Evolutionary conservation across 2,113 vertebrate genomes (phyloP).

Genomic region (Siniperca chuatsi): DNA sequence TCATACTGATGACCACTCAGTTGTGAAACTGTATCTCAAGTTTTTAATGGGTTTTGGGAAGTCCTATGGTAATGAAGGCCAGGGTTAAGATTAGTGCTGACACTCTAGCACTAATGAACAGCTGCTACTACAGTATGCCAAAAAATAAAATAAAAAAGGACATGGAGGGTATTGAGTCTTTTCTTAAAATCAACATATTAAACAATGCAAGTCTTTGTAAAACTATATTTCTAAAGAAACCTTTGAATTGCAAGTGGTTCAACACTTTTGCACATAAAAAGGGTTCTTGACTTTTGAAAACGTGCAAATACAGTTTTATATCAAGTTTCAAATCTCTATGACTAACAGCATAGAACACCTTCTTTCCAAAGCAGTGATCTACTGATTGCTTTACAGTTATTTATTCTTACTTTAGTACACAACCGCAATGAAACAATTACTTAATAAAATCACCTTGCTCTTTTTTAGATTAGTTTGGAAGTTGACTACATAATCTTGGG

Average conservation of each 20-base stretch:
- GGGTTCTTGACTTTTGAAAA: background rate
- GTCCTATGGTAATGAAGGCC: conserved; percentile 20
- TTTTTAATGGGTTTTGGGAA: conserved; percentile 43
- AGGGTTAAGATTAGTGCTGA: conserved; percentile 27
- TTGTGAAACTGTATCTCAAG: conserved; percentile 22
- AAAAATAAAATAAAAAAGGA: background rate
- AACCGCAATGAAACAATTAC: background rate
- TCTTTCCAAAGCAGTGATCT: background rate
- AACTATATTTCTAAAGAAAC: background rate
- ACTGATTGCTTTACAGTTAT: too few species aligned
- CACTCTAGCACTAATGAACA: conserved; percentile 42
- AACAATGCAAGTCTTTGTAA: background rate
- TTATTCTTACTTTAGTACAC: background rate
- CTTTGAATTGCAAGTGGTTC: background rate
- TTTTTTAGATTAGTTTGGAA: background rate
- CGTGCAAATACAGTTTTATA: background rate
- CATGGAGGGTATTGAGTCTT: background rate
- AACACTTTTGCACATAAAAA: background rate
- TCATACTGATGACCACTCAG: conserved; percentile 25
- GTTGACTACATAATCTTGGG: background rate
- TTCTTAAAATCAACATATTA: conserved; percentile 5
- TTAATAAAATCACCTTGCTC: background rate
- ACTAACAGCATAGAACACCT: too few species aligned
- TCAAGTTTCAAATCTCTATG: background rate
- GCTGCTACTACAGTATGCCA: conserved; percentile 9